Conservation (phyloP, 2,113 vertebrate genomes). For the Polypterus bichir region DNA sequence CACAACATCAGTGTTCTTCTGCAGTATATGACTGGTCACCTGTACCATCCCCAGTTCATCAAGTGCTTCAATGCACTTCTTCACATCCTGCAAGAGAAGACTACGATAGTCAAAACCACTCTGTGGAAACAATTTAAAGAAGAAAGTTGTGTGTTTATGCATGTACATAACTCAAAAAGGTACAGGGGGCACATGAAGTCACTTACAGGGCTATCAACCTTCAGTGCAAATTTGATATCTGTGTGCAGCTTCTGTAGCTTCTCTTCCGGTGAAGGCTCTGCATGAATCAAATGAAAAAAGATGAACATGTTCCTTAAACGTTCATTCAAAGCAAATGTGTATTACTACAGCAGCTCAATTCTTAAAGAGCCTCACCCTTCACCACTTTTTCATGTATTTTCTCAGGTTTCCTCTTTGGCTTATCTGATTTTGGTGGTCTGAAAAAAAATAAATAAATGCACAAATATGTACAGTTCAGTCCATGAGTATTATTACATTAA, state of each 20-base stretch:
- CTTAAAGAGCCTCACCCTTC: conserved; percentile 53
- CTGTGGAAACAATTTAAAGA: too few relatives aligned
- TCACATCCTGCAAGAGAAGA: conserved; percentile 61
- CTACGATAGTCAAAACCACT: too few relatives aligned
- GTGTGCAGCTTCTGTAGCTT: conserved; percentile 90
- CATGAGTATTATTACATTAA: too few relatives aligned
- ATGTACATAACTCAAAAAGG: too few relatives aligned
- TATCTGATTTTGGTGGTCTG: conserved; percentile 66
- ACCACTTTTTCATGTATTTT: conserved; percentile 53
- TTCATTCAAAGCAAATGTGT: too few relatives aligned
- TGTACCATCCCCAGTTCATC: conserved; percentile 76
- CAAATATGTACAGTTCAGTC: too few relatives aligned
- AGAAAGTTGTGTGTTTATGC: too few relatives aligned
- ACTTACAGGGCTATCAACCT: conserved; percentile 91
- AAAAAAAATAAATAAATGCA: conserved; percentile 5
- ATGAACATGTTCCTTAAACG: too few relatives aligned
- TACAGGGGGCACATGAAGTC: too few relatives aligned
- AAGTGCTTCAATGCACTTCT: conserved; percentile 75
- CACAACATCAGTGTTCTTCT: conserved; percentile 90
- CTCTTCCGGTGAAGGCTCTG: conserved; percentile 82
- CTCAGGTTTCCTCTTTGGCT: conserved; percentile 65
- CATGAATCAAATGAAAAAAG: background rate
- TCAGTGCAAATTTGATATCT: conserved; percentile 89
- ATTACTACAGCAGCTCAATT: too few relatives aligned
- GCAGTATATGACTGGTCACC: conserved; percentile 88